These are phyloP conservation scores for Mactromeris polynyma DNA, from an alignment of 2,888 invertebrate genomes.

Conservation along the genomic window DNA sequence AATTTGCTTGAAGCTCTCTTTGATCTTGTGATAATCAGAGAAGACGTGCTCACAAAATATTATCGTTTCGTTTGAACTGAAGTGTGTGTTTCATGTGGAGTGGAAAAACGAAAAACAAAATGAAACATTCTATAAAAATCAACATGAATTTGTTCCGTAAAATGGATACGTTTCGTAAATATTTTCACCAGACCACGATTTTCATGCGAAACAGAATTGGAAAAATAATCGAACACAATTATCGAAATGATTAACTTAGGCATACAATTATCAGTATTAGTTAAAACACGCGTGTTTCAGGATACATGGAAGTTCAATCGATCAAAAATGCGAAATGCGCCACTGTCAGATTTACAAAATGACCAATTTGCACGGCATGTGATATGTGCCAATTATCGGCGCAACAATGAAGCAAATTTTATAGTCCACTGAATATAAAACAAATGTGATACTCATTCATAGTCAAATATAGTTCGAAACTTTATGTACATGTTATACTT, in stretches of 20 bases:
- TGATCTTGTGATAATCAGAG: not conserved
- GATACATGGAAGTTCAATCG: not conserved
- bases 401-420: too few species aligned
- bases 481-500: too few species aligned
- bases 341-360: too few species aligned
- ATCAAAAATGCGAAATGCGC: too few species aligned
- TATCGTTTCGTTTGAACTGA: slow-evolving; percentile 17
- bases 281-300: not conserved
- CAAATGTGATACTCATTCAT: too few species aligned
- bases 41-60: slow-evolving; percentile 9
- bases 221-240: too few species aligned
- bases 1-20: not conserved
- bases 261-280: not conserved
- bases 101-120: not conserved
- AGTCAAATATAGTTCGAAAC: too few species aligned
- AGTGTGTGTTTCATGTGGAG: slow-evolving; percentile 11
- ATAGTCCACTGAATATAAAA: too few species aligned
- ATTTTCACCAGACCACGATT: not conserved
- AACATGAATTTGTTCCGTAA: not conserved
- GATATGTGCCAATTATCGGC: too few species aligned
- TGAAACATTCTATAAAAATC: not conserved
- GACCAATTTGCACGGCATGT: too few species aligned
- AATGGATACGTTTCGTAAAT: not conserved
- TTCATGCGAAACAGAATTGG: not conserved
- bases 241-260: not conserved